Conservation (phyloP, 1,140 invertebrate species). For the Drosophila navojoa region DNA sequence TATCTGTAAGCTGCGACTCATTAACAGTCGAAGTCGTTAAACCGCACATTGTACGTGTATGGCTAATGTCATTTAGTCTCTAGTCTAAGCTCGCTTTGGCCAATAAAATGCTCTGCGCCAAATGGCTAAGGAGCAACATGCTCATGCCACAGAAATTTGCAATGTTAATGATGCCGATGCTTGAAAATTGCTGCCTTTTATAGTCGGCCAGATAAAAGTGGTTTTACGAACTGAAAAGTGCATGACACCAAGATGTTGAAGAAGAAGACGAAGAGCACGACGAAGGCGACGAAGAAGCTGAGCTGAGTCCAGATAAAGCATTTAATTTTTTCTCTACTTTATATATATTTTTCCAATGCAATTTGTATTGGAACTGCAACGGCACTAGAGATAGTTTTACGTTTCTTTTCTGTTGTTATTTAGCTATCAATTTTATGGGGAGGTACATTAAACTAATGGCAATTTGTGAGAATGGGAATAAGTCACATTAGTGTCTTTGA, state of each 20-base stretch:
- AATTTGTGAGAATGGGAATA: too few species aligned
- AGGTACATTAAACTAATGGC: too few species aligned
- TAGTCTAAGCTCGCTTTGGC: background rate
- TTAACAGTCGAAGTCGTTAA: constrained; percentile 80
- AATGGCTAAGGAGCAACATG: constrained; percentile 18
- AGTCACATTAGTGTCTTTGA: too few species aligned
- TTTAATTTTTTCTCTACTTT: too few species aligned
- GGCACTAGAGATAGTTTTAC: background rate
- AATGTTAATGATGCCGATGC: constrained; percentile 47
- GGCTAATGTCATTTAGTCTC: constrained; percentile 55
- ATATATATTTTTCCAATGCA: background rate
- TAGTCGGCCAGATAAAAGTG: constrained; percentile 33
- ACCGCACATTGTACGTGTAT: constrained; percentile 61
- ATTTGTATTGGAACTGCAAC: background rate
- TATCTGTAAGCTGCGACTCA: constrained; percentile 64
- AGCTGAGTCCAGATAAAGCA: background rate
- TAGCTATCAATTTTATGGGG: too few species aligned
- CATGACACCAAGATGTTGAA: constrained; percentile 4
- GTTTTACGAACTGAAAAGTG: constrained; percentile 38
- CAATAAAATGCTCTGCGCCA: constrained; percentile 55
- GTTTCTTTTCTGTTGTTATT: background rate
- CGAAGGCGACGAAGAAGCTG: background rate
- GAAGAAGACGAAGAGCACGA: background rate
- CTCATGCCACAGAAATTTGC: constrained; percentile 36
- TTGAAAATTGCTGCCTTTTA: constrained; percentile 35